A percentile compares a stretch with the other conserved stretches of the same genome.
These are phyloP conservation scores for Philaenus spumarius DNA, from an alignment of 1,140 invertebrate genomes.

Conservation along the genomic window DNA sequence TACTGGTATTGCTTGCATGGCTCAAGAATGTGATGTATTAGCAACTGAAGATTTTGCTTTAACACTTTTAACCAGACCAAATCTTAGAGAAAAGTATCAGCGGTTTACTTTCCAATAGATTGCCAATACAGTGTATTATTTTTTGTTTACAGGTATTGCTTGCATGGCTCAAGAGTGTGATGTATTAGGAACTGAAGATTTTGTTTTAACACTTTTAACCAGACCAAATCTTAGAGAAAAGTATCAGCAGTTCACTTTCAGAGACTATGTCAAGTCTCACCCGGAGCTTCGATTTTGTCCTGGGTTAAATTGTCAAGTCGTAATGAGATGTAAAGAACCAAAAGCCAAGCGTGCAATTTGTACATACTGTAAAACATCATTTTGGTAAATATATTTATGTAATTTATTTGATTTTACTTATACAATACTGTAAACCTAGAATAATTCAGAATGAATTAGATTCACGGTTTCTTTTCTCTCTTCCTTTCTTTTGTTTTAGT, in stretches of 20 bases:
- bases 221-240: conserved; percentile 76
- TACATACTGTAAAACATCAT: conserved; percentile 66
- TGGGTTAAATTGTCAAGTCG: conserved; percentile 89
- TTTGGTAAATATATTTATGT: conserved; percentile 57
- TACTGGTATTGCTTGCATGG: conserved; percentile 93
- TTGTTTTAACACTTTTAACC: conserved; percentile 79
- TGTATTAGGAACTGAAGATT: conserved; percentile 89
- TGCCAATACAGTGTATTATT: no score
- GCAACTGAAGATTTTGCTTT: conserved; percentile 95
- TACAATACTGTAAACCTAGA: no score
- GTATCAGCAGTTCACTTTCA: conserved; percentile 92
- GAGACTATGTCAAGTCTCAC: conserved; percentile 93
- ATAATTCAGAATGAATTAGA: no score
- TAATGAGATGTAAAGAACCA: conserved; percentile 66
- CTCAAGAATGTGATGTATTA: conserved; percentile 82
- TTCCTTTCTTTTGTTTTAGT: no score
- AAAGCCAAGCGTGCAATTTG: conserved; percentile 77
- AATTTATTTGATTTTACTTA: no score
- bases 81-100: conserved; percentile 86
- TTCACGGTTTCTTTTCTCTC: no score
- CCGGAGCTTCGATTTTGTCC: conserved; percentile 90
- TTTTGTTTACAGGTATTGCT: conserved; percentile 79
- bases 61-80: conserved; percentile 68
- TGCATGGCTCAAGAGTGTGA: conserved; percentile 95
- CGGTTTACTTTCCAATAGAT: conserved; percentile 89